phyloP scores from a whole-genome alignment of 2,113 vertebrate species.

The Aleadryas rufinucha region DNA sequence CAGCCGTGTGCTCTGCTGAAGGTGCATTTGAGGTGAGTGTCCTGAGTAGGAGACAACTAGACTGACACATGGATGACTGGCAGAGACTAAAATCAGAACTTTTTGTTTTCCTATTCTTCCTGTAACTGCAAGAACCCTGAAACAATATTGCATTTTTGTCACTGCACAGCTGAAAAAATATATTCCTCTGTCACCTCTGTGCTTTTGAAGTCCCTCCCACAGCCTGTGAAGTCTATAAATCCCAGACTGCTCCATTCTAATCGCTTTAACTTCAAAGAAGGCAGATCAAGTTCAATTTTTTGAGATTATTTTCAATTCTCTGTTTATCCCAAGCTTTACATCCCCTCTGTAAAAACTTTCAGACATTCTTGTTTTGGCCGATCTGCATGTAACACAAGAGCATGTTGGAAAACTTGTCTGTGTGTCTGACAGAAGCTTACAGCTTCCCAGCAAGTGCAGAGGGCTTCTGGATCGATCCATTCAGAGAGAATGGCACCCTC shows the following conservation, averaged over 20 bases:
- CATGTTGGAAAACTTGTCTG: background rate
- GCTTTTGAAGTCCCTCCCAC: constrained; percentile 33
- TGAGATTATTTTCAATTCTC: background rate
- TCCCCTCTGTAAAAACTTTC: background rate
- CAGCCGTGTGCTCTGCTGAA: background rate
- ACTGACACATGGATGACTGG: background rate
- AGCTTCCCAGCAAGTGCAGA: background rate
- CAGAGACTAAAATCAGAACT: constrained; percentile 9
- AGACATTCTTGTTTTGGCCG: background rate
- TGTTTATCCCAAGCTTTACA: background rate
- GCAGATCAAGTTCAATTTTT: background rate
- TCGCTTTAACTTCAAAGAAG: constrained; percentile 31
- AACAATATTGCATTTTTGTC: constrained; percentile 4
- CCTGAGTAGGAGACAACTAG: background rate
- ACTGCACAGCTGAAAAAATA: background rate
- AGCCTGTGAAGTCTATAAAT: background rate
- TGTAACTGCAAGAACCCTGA: background rate
- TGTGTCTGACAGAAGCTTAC: background rate
- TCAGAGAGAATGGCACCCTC: background rate
- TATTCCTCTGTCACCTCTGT: background rate
- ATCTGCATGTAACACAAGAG: background rate
- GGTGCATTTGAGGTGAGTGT: background rate
- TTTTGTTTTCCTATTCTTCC: background rate
- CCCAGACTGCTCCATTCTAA: background rate
- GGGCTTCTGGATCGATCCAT: fast-evolving